Conservation (phyloP, 2,797 vertebrate genomes). For the Lacerta bilineata region DNA sequence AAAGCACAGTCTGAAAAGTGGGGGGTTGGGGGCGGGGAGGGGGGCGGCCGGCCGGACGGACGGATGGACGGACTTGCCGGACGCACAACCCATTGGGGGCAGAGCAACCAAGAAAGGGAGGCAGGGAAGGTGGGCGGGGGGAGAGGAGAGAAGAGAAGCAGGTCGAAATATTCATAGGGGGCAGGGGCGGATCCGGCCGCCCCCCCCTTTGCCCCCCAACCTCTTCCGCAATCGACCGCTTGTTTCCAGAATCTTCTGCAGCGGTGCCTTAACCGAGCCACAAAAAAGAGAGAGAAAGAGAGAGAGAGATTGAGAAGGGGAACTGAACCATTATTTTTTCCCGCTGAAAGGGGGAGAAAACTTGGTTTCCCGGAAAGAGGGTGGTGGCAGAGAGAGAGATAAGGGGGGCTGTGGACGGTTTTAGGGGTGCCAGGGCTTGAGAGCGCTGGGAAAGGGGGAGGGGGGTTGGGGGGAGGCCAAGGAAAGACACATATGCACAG, state of each 20-base stretch:
- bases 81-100: neutral
- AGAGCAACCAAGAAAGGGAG: neutral
- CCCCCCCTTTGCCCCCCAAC: neutral
- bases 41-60: neutral
- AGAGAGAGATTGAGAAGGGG: neutral
- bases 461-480: neutral
- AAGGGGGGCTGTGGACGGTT: too few relatives aligned
- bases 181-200: neutral
- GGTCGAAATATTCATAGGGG: neutral
- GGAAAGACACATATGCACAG: conserved; percentile 85
- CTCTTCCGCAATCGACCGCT: conserved; percentile 44
- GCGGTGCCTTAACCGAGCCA: conserved; percentile 75
- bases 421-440: neutral
- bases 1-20: conserved; percentile 91
- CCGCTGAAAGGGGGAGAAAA: neutral
- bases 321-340: too few relatives aligned
- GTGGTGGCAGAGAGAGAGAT: too few relatives aligned
- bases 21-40: neutral
- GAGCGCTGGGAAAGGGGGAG: too few relatives aligned
- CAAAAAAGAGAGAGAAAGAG: neutral
- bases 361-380: too few relatives aligned
- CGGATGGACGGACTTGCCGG: neutral
- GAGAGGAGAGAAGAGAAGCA: neutral
- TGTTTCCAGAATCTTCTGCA: conserved; percentile 71
- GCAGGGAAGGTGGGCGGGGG: neutral